Percentiles rank a stretch among this genome's conserved stretches.
These are phyloP conservation scores for Eulemur mongoz DNA, from an alignment of 2,797 vertebrate genomes.

Conservation along the genomic window DNA sequence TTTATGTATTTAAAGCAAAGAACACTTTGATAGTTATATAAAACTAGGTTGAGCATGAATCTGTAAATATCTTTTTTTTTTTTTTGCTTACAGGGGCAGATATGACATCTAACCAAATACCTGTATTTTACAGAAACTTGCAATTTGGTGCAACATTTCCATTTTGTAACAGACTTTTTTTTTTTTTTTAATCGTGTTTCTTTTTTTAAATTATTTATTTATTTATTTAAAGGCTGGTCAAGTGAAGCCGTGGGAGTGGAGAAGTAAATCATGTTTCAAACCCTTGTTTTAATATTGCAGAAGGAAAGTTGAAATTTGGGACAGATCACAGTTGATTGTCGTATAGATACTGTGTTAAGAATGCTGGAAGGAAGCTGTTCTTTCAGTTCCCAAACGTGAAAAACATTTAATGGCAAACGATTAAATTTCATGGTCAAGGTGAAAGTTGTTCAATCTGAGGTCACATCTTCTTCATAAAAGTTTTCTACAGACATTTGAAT, in stretches of 20 bases:
- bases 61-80: background rate
- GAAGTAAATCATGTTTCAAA: background rate
- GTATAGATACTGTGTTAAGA: too few relatives aligned
- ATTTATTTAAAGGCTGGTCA: too few relatives aligned
- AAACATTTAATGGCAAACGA: background rate
- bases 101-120: background rate
- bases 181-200: background rate
- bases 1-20: background rate
- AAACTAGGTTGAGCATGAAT: background rate
- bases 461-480: background rate
- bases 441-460: background rate
- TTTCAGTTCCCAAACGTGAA: background rate
- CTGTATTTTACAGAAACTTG: background rate
- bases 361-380: background rate
- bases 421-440: background rate
- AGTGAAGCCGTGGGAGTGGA: too few relatives aligned
- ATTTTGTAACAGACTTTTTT: background rate
- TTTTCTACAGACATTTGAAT: background rate
- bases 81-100: background rate
- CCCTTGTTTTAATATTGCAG: background rate
- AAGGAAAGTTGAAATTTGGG: background rate
- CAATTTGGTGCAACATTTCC: background rate
- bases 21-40: background rate
- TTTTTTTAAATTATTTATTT: too few relatives aligned
- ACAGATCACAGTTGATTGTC: background rate